Evolutionary conservation across 2,888 invertebrate species (phyloP).

Genomic region (Meganola albula): DNA sequence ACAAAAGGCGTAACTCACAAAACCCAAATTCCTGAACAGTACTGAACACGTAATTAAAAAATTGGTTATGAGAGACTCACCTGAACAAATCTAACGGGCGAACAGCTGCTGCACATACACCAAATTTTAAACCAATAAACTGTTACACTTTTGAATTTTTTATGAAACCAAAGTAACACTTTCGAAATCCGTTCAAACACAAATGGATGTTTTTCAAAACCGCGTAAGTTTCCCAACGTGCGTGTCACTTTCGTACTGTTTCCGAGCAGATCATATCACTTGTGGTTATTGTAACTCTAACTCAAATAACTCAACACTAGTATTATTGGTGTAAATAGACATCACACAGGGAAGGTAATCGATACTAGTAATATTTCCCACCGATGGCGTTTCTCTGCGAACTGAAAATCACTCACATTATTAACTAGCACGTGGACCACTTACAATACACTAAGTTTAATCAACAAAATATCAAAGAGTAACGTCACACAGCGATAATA

Average conservation of each 20-base stretch:
- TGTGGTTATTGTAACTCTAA: slow-evolving; percentile 72
- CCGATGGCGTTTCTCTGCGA: slow-evolving; percentile 52
- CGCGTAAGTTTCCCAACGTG: slow-evolving; percentile 61
- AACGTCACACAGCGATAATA: slow-evolving; percentile 21
- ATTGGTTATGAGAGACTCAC: slow-evolving; percentile 24
- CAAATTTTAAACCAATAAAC: slow-evolving; percentile 28
- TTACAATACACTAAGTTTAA: slow-evolving; percentile 35
- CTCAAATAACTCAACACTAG: slow-evolving; percentile 53
- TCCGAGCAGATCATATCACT: slow-evolving; percentile 63
- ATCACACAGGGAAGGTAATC: slow-evolving; percentile 68
- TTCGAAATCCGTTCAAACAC: slow-evolving; percentile 39
- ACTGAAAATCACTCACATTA: slow-evolving; percentile 61
- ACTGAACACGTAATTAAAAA: slow-evolving; percentile 11
- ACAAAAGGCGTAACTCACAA: slow-evolving; percentile 8
- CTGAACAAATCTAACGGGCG: slow-evolving; percentile 25
- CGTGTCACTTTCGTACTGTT: slow-evolving; percentile 69
- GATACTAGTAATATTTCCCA: slow-evolving; percentile 62
- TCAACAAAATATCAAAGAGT: slow-evolving; percentile 44
- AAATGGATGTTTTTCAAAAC: slow-evolving; percentile 59
- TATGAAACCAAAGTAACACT: slow-evolving; percentile 40
- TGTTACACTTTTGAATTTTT: slow-evolving; percentile 31
- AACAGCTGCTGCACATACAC: slow-evolving; percentile 21
- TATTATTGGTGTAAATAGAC: slow-evolving; percentile 53
- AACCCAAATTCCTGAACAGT: slow-evolving; percentile 12
- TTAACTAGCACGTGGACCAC: slow-evolving; percentile 38